A percentile compares a stretch with the other conserved stretches of the same genome.
Evolutionary conservation across 2,797 vertebrate genomes (phyloP).

Genomic region (Perodicticus potto): DNA sequence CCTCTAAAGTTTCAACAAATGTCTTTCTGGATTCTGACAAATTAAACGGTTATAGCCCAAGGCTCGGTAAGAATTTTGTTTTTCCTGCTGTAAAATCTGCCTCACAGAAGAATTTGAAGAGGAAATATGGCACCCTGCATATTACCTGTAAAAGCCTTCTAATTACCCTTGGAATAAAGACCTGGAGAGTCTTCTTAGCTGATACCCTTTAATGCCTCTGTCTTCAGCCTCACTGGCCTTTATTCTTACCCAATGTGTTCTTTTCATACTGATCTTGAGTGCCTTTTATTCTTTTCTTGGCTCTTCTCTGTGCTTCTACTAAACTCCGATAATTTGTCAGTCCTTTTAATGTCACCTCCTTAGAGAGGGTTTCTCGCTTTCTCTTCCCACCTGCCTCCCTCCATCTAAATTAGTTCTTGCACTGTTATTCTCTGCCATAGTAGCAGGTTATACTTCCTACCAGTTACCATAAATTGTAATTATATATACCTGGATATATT

Average conservation of each 20-base stretch:
- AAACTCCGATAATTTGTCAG: background rate
- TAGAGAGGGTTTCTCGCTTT: background rate
- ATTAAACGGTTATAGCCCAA: conserved; percentile 14
- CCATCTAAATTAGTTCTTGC: background rate
- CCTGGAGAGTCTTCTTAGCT: background rate
- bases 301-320: background rate
- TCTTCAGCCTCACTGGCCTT: background rate
- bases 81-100: conserved; percentile 26
- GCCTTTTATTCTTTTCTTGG: conserved; percentile 8
- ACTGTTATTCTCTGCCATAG: background rate
- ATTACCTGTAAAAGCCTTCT: background rate
- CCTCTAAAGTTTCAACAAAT: conserved; percentile 51
- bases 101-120: conserved; percentile 29
- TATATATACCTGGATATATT: background rate
- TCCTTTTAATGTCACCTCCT: background rate
- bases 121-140: conserved; percentile 6
- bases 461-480: conserved; percentile 8
- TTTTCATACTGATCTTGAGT: background rate
- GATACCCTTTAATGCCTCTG: background rate
- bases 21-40: conserved; percentile 51
- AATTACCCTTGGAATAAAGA: conserved; percentile 18
- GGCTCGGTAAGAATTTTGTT: background rate
- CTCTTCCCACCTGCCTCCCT: background rate
- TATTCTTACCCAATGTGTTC: background rate
- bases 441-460: background rate